Conservation (phyloP, 2,888 invertebrate species). For the Pomacea canaliculata region DNA sequence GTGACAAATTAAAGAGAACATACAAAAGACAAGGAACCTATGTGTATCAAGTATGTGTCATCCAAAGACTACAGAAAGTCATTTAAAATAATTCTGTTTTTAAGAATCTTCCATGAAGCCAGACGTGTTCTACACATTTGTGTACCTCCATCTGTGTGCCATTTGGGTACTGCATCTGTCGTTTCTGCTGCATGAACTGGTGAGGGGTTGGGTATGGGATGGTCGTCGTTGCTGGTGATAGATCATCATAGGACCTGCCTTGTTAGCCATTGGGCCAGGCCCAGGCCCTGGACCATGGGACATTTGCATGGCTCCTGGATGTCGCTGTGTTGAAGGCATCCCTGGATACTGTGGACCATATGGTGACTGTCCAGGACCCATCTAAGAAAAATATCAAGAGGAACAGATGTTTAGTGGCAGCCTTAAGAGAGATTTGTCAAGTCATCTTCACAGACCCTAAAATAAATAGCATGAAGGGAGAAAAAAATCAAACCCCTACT, state of each 20-base stretch:
- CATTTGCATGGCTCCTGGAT: slow-evolving; percentile 54
- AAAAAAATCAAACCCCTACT: too few relatives aligned
- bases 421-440: too few relatives aligned
- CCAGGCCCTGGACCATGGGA: slow-evolving; percentile 56
- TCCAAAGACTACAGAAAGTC: too few relatives aligned
- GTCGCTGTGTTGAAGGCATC: slow-evolving; percentile 75
- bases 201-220: slow-evolving; percentile 86
- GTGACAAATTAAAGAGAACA: too few relatives aligned
- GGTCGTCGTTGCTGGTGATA: slow-evolving; percentile 68
- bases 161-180: slow-evolving; percentile 69
- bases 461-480: too few relatives aligned
- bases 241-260: slow-evolving; percentile 38
- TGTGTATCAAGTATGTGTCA: too few relatives aligned
- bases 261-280: slow-evolving; percentile 47
- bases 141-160: slow-evolving; percentile 45
- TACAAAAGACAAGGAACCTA: too few relatives aligned
- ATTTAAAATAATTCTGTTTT: too few relatives aligned
- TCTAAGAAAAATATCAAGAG: slow-evolving; percentile 39
- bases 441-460: too few relatives aligned
- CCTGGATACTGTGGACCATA: slow-evolving; percentile 61
- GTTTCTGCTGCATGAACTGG: slow-evolving; percentile 87
- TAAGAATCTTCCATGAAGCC: too few relatives aligned
- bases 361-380: slow-evolving; percentile 58
- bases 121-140: too few relatives aligned
- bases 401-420: neutral